Percentiles rank a stretch among this genome's conserved stretches.
phyloP scores from a whole-genome alignment of 2,888 invertebrate genomes.

The Zygaena filipendulae region DNA sequence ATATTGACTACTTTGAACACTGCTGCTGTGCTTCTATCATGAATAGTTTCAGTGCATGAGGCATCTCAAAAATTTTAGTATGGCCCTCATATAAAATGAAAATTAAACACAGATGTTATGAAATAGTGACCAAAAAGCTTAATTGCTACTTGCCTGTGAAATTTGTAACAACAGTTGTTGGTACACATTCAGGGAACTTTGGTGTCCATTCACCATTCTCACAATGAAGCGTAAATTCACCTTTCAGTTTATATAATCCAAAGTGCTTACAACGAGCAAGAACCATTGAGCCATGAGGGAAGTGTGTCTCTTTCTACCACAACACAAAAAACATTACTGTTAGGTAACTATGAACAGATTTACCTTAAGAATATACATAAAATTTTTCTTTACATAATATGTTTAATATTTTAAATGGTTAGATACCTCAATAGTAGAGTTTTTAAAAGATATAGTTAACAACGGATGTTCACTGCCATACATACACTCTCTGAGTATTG shows the following conservation, averaged over 20 bases:
- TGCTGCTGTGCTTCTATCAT: no score
- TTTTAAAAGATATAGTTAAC: conserved; percentile 77
- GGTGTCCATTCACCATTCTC: conserved; percentile 86
- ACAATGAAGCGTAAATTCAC: conserved; percentile 80
- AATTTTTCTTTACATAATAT: no score
- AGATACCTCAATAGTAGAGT: conserved; percentile 78
- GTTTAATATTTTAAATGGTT: neutral
- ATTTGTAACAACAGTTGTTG: conserved; percentile 87
- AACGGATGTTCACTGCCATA: conserved; percentile 76
- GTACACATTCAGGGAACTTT: conserved; percentile 83
- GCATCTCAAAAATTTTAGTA: no score
- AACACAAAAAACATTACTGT: conserved; percentile 1
- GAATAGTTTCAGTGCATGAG: no score
- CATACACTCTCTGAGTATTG: conserved; percentile 78
- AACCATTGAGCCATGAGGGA: conserved; percentile 82
- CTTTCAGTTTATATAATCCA: conserved; percentile 85
- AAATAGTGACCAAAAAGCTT: no score
- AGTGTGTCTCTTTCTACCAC: conserved; percentile 72
- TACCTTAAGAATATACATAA: no score
- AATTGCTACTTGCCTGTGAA: conserved; percentile 82
- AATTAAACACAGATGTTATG: no score
- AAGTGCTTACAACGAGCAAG: conserved; percentile 82
- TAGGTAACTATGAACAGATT: no score
- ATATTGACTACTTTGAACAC: no score
- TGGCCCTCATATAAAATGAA: no score